Base-by-base conservation (phyloP, 1,140 invertebrate species). In the Dendrolimus kikuchii region DNA sequence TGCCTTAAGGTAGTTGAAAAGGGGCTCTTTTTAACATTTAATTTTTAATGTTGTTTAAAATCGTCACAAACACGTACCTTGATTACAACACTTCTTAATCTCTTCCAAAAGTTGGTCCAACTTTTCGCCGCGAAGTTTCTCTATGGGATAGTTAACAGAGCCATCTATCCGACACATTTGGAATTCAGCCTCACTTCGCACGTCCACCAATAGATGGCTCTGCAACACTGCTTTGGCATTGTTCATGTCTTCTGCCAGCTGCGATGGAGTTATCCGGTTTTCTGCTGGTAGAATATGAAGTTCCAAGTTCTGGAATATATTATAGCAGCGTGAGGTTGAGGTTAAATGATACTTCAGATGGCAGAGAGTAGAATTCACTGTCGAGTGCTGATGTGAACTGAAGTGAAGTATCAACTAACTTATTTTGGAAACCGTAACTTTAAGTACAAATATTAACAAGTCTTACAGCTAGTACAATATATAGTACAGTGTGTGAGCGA, bases 101-200 rank as follows among this genome's bases (percentile, higher is more conserved):
- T 61, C 55, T 0, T 51, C 54, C 39, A 70, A 5, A 5, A 77
- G 38, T 5, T 46, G 38, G 0, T 66, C 57, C 4, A 76, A 46
- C 3, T 51, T 58, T 0, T 41, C 42, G 2, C 57, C 59, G 8
- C 52, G 39, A 37, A 80, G 54, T 5, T 57, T 46, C 5, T 80
- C 71, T 23, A 80, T 61, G 0, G 80, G 80, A 57, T 64, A 74
- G 55, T 77, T 83, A 1, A 73, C 55, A 53, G 74, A 60, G 55
- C 76, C 76, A 37, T 68, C 62, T 69, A 83, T 71, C 0, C 59
- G 53, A 43, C 80, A 83, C 80, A 83, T 83, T 1, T 62, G 44
- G 54, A 71, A 83, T 62, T 83, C 80, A 0, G 62, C 6, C 45
- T 68, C 66, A 6, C 59, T 76, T 40, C 72, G 46, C 40, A 82